Evolutionary conservation across 2,113 vertebrate genomes (phyloP).

Genomic region (Rhagologus leucostigma): DNA sequence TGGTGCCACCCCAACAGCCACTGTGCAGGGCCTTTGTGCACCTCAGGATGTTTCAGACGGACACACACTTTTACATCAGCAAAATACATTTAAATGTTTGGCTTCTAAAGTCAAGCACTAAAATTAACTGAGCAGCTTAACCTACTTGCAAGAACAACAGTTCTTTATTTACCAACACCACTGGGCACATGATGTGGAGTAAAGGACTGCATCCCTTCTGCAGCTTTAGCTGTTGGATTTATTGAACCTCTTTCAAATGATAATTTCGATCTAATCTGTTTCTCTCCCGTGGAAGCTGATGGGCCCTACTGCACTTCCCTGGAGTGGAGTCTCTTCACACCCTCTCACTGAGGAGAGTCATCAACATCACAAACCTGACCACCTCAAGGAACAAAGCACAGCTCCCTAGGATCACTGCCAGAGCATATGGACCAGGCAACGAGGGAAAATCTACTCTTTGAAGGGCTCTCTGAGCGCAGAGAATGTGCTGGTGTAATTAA

Average conservation of each 20-base stretch:
- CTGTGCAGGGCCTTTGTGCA: neutral
- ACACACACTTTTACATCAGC: neutral
- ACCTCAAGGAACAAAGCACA: neutral
- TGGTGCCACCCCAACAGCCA: neutral
- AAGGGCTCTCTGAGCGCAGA: neutral
- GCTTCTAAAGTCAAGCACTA: constrained; percentile 15
- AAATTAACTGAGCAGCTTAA: constrained; percentile 7
- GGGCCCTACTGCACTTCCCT: neutral
- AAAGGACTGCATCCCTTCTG: neutral
- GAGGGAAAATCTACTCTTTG: neutral
- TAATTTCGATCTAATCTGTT: neutral
- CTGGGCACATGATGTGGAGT: neutral
- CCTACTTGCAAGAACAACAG: neutral
- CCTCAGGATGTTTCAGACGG: neutral
- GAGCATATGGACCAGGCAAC: neutral
- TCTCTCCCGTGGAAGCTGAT: neutral
- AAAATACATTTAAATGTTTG: constrained; percentile 40
- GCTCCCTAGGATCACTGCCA: neutral
- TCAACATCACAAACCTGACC: neutral
- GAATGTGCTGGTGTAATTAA: neutral
- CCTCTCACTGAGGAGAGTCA: neutral
- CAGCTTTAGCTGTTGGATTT: neutral
- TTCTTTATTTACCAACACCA: neutral
- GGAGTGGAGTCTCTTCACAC: neutral
- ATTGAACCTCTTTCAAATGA: neutral